A percentile compares a stretch with the other conserved stretches of the same genome.
Conservation (phyloP, 2,113 vertebrate species). For the Phylloscopus trochiloides region DNA sequence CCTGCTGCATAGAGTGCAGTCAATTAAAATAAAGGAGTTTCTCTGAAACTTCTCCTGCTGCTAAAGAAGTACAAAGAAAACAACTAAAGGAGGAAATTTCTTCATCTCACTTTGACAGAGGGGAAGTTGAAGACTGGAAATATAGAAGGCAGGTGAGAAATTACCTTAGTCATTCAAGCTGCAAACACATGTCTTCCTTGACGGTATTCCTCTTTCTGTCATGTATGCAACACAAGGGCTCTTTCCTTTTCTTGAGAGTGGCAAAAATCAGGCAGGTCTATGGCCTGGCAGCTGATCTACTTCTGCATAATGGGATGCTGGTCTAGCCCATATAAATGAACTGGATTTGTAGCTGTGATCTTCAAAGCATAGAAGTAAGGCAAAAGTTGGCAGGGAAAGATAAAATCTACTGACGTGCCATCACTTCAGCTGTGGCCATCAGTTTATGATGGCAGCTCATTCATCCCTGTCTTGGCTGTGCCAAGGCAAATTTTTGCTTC, state of each 20-base stretch:
- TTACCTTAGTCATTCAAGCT: background rate
- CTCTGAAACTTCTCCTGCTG: background rate
- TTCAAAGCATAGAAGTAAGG: background rate
- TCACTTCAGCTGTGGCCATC: background rate
- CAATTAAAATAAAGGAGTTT: background rate
- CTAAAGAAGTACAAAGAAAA: slow-evolving; percentile 38
- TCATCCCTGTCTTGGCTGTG: background rate
- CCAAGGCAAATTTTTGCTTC: background rate
- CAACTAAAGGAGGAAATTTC: background rate
- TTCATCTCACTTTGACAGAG: slow-evolving; percentile 14
- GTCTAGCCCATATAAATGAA: background rate
- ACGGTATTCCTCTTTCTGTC: background rate
- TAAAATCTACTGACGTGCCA: background rate
- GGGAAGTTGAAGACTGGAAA: background rate
- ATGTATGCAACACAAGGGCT: background rate
- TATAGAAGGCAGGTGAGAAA: slow-evolving; percentile 58
- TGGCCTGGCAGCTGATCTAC: background rate
- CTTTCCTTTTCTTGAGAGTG: background rate
- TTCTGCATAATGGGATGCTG: background rate
- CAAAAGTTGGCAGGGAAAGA: background rate
- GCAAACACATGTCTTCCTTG: background rate
- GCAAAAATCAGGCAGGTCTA: background rate
- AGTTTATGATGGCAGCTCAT: background rate
- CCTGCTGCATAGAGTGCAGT: background rate
- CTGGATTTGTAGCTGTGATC: background rate